Percentiles rank a stretch among this genome's conserved stretches.
phyloP scores from a whole-genome alignment of 2,113 vertebrate species.

The Myodes glareolus region DNA sequence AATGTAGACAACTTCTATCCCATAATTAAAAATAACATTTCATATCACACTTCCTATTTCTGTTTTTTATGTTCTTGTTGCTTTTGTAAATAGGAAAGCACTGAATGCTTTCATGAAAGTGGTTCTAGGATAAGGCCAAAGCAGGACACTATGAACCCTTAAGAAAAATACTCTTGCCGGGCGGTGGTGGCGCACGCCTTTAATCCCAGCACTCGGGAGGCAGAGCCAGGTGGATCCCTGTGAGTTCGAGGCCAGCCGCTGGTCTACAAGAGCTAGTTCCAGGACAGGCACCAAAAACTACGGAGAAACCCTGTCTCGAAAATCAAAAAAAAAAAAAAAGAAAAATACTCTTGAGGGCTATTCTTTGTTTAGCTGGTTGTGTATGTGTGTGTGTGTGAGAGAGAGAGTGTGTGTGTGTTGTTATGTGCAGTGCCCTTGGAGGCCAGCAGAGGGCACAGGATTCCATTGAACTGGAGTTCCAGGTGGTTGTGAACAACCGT shows the following conservation, averaged over 20 bases:
- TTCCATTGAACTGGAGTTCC: neutral
- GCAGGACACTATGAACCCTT: conserved; percentile 7
- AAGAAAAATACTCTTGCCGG: conserved; percentile 16
- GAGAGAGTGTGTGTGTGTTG: neutral
- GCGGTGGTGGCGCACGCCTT: no score
- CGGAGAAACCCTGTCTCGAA: no score
- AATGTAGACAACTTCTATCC: neutral
- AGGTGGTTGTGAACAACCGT: neutral
- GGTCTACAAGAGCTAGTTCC: no score
- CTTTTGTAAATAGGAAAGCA: conserved; percentile 19
- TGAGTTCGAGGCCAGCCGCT: no score
- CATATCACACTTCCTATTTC: neutral
- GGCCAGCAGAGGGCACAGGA: neutral
- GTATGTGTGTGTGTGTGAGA: neutral
- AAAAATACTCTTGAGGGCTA: neutral
- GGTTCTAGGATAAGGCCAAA: conserved; percentile 14
- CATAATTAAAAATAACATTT: conserved; percentile 17
- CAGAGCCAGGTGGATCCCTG: no score
- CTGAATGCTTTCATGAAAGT: conserved; percentile 14
- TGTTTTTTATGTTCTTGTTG: conserved; percentile 31
- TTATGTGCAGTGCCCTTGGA: neutral
- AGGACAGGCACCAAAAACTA: no score
- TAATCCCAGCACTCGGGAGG: no score
- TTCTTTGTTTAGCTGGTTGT: neutral
- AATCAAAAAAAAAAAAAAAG: conserved; percentile 56